Conservation (phyloP, 2,797 vertebrate genomes). For the Margarornis squamiger region DNA sequence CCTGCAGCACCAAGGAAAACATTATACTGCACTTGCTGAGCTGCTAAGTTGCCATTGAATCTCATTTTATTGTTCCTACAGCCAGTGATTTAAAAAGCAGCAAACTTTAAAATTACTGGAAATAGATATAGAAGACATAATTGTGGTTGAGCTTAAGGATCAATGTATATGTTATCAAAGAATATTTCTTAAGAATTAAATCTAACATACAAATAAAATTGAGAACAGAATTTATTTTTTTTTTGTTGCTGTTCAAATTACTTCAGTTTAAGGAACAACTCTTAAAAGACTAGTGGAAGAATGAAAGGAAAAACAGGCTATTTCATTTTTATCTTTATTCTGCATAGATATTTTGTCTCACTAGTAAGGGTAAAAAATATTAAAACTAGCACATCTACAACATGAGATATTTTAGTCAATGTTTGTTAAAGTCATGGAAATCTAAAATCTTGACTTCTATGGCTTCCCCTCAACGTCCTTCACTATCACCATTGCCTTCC, state of each 20-base stretch:
- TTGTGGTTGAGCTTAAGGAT: background rate
- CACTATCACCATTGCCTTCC: background rate
- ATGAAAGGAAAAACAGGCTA: background rate
- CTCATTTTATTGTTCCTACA: background rate
- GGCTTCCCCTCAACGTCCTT: background rate
- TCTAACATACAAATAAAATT: background rate
- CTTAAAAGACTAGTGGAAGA: background rate
- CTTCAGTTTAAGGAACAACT: background rate
- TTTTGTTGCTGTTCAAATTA: background rate
- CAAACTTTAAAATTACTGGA: conserved; percentile 2
- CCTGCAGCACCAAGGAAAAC: conserved; percentile 2
- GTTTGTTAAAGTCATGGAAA: background rate
- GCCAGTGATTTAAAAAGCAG: background rate
- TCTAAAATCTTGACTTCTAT: background rate
- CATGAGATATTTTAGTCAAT: background rate
- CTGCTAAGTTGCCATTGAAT: conserved; percentile 5
- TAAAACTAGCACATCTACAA: background rate
- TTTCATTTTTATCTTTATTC: background rate
- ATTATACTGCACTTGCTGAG: background rate
- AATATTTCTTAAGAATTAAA: background rate
- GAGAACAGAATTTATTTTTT: background rate
- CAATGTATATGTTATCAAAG: background rate
- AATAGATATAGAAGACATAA: background rate
- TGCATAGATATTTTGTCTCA: background rate
- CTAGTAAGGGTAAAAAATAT: background rate